Base-by-base conservation (phyloP, 2,888 invertebrate species). In the Dusona sp. region DNA sequence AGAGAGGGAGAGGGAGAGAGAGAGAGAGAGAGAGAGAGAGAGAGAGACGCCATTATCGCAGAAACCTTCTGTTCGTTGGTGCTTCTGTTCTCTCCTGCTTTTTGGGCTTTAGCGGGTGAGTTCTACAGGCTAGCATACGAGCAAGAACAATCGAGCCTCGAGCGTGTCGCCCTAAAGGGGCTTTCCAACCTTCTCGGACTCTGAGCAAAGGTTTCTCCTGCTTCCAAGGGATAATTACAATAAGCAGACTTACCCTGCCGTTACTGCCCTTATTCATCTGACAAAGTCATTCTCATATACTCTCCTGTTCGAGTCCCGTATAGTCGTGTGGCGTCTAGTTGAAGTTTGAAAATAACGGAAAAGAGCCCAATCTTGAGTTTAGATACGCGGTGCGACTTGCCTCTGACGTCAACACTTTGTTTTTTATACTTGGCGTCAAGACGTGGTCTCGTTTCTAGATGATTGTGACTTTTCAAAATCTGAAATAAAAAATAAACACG, bases 211-310 rank as follows among this genome's bases (percentile, higher is more conserved):
- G 84, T 85, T 54, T 68, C 78, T 67, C 67, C 67, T 77, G 85
- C 73, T 89, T 88, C 90, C 88, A 90, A 90, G 90, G 92, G 91
- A 92, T 92, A 92, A 92, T 92, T 92, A 92, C 92, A 92, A 91
- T 92, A 91, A 92, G 91, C 92, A 92, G 90, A 88, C 89, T 88
- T 90, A 73, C 73, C 54, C 38, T 72, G 72, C 25, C 88, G 90
- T 89, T 88, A 88, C 86, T 90, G 86, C 87, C 75, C n/a, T 33
- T 85, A 88, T 84, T 75, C 87, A 88, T 88, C 90, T 90, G 90
- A 90, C 91, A 91, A 91, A 91, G 88, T 90, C 91, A 89, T 88
- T 89, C 88, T 85, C 88, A 90, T 89, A 91, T 87, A 86, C 83
- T 88, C 61, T 22, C 42, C 54, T 36, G 48, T 78, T 67, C n/a